phyloP scores from a whole-genome alignment of 2,888 invertebrate genomes.

The Nomada goodeniana region DNA sequence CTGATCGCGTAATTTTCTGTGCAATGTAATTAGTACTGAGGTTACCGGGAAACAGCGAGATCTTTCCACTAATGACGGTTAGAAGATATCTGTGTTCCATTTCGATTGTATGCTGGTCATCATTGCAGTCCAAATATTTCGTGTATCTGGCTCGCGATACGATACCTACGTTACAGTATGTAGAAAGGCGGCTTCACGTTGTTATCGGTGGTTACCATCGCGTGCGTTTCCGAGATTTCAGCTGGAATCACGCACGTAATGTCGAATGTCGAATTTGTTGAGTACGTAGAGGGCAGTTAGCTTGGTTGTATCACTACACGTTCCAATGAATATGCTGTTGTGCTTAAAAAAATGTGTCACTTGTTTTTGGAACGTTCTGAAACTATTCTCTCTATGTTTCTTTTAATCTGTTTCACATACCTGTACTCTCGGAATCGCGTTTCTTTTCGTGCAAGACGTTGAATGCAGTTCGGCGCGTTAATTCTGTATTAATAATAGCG shows the following conservation, averaged over 20 bases:
- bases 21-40: neutral
- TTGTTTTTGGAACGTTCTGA: neutral
- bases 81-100: conserved; percentile 22
- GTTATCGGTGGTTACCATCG: conserved; percentile 38
- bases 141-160: conserved; percentile 11
- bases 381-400: too few relatives aligned
- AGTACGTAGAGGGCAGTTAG: neutral
- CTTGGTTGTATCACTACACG: neutral
- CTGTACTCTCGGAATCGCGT: too few relatives aligned
- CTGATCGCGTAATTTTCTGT: neutral
- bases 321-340: neutral
- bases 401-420: too few relatives aligned
- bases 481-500: too few relatives aligned
- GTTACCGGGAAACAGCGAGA: neutral
- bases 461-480: too few relatives aligned
- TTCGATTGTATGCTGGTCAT: conserved; percentile 10
- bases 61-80: conserved; percentile 12
- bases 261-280: neutral
- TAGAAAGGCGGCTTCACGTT: conserved; percentile 26
- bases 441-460: too few relatives aligned
- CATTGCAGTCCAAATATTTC: conserved; percentile 27
- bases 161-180: neutral
- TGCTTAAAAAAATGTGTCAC: neutral
- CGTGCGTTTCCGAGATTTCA: conserved; percentile 30
- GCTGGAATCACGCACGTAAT: conserved; percentile 6